Percentiles rank a stretch among this genome's conserved stretches.
Conservation (phyloP, 2,113 vertebrate genomes). For the Etheostoma spectabile region DNA sequence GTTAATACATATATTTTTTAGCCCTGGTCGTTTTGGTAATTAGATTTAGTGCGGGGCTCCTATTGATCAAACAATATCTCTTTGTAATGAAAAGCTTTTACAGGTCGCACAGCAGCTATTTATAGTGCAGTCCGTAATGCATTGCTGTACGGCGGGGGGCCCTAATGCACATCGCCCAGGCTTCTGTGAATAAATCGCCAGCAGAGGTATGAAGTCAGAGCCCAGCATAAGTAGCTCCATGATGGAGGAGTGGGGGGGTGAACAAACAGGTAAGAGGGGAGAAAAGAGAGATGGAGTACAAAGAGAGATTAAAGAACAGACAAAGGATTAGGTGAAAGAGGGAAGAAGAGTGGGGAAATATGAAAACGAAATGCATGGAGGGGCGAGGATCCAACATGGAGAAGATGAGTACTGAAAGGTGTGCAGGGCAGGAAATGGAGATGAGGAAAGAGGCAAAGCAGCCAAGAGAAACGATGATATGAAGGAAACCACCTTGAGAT, state of each 20-base stretch:
- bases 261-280: slow-evolving; percentile 16
- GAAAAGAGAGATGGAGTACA: slow-evolving; percentile 14
- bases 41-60: slow-evolving; percentile 55
- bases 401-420: slow-evolving; percentile 38
- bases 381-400: not conserved
- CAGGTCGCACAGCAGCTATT: slow-evolving; percentile 66
- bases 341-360: not conserved
- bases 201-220: slow-evolving; percentile 61
- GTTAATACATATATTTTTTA: slow-evolving; percentile 46
- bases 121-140: slow-evolving; percentile 75
- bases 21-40: slow-evolving; percentile 60
- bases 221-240: slow-evolving; percentile 42
- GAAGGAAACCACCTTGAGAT: slow-evolving; percentile 61
- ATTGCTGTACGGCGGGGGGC: slow-evolving; percentile 29
- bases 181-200: slow-evolving; percentile 66
- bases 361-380: slow-evolving; percentile 8
- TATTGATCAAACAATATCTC: slow-evolving; percentile 76
- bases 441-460: slow-evolving; percentile 24
- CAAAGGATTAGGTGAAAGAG: slow-evolving; percentile 36
- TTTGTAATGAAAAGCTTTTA: slow-evolving; percentile 83
- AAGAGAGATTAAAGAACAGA: slow-evolving; percentile 39
- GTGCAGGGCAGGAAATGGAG: slow-evolving; percentile 47
- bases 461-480: slow-evolving; percentile 41
- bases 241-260: slow-evolving; percentile 35
- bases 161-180: slow-evolving; percentile 62